Evolutionary conservation across 2,797 vertebrate species (phyloP).

Genomic region (Scarus forsteni): DNA sequence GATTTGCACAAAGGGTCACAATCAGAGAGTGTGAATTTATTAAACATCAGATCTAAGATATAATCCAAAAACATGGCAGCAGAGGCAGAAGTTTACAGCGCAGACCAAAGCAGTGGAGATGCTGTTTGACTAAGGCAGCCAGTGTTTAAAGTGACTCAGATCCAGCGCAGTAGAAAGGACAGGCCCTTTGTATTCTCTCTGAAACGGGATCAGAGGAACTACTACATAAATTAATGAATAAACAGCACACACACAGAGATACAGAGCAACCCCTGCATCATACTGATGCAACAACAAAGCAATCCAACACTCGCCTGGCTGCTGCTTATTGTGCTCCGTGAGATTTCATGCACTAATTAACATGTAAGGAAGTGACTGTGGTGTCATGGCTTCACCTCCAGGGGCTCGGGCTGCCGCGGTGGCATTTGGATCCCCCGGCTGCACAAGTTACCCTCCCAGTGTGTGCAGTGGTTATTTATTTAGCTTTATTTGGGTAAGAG

Average conservation of each 20-base stretch:
- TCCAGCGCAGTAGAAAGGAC: conserved; percentile 59
- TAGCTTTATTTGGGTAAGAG: conserved; percentile 13
- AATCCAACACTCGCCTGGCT: conserved; percentile 71
- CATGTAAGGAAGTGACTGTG: conserved; percentile 68
- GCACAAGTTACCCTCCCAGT: conserved; percentile 20
- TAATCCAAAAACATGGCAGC: not conserved
- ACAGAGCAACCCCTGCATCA: conserved; percentile 71
- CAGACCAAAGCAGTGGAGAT: conserved; percentile 15
- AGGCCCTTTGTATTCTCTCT: conserved; percentile 82
- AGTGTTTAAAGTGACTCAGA: conserved; percentile 52
- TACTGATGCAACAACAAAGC: conserved; percentile 88
- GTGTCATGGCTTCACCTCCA: conserved; percentile 53
- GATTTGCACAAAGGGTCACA: conserved; percentile 37
- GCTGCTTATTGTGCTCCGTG: conserved; percentile 68
- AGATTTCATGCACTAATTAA: conserved; percentile 78
- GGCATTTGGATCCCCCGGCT: conserved; percentile 47
- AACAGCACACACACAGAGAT: conserved; percentile 69
- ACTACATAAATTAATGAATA: conserved; percentile 85
- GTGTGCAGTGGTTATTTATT: conserved; percentile 39
- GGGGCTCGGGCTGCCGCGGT: conserved; percentile 46
- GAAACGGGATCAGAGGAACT: conserved; percentile 85
- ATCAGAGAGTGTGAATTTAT: conserved; percentile 27
- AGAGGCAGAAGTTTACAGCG: not conserved
- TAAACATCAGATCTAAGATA: conserved; percentile 10
- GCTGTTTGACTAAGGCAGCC: conserved; percentile 32